Evolutionary conservation across 2,797 vertebrate genomes (phyloP).

Genomic region (Macroramphosus scolopax): DNA sequence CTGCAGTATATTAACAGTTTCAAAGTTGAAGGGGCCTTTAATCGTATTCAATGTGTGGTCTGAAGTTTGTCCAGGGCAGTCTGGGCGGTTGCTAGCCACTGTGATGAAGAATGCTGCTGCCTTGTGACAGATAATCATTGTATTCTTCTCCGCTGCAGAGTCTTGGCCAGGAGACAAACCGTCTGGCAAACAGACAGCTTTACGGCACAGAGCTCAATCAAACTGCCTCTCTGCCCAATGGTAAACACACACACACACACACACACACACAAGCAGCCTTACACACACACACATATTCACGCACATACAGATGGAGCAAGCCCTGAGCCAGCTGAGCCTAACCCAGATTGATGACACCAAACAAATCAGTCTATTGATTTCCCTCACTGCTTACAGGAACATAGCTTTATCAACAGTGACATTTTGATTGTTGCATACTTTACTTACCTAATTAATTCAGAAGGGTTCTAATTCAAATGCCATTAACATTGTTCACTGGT

Average conservation of each 20-base stretch:
- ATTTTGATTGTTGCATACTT: constrained; percentile 70
- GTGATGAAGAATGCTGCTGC: constrained; percentile 64
- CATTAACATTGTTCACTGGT: constrained; percentile 64
- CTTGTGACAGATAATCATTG: constrained; percentile 78
- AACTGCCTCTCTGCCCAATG: constrained; percentile 59
- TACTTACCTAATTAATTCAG: constrained; percentile 71
- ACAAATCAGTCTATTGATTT: constrained; percentile 71
- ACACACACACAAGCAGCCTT: constrained; percentile 18
- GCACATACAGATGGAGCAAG: constrained; percentile 45
- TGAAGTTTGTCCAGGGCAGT: constrained; percentile 40
- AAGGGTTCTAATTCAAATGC: constrained; percentile 70
- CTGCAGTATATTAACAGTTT: constrained; percentile 28
- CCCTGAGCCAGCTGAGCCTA: constrained; percentile 67
- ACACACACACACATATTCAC: constrained; percentile 15
- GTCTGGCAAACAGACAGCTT: constrained; percentile 79
- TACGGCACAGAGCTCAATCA: constrained; percentile 75
- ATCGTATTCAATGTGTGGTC: constrained; percentile 56
- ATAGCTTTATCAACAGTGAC: constrained; percentile 68
- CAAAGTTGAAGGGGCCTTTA: constrained; percentile 24
- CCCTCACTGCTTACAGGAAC: constrained; percentile 48
- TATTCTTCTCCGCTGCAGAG: constrained; percentile 70
- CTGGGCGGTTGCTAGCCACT: constrained; percentile 45
- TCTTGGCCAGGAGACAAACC: constrained; percentile 74
- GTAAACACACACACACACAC: constrained; percentile 50
- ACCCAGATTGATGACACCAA: constrained; percentile 74